Evolutionary conservation across 2,888 invertebrate genomes (phyloP), one percentile per base, ranked within the genome.

Genomic region (Altica lythri): DNA sequence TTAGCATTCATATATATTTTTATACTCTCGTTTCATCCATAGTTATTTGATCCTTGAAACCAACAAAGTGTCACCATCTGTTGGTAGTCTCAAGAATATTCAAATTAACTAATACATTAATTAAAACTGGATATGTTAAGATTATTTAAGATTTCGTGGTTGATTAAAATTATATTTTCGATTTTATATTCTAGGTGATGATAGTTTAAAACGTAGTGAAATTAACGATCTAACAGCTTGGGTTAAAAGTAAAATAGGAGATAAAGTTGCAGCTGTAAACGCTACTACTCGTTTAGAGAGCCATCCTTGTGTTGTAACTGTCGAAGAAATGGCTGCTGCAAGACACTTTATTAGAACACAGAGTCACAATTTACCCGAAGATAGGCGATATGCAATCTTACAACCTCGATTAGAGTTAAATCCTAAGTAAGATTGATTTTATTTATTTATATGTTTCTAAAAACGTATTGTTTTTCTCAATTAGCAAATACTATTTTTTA

Each of bases 271-370:
- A 34, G 86, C 88, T 53, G 89, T 95, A 0, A 89, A 89, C 72
- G 86, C 89, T 1, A 97, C 96, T 0, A 85, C 84, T 25, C 85
- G 91, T 50, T 79, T 97, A 32, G 92, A 92, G 65, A 82, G 85
- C 1, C 94, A 98, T 78, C 97, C 98, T 0, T 97, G 96, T 73
- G 91, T 96, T 1, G 85, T 98, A 1, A 95, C 95, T 0, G 95
- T 97, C 0, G 92, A 91, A 63, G 96, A 98, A 78, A 96, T 97
- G 95, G 96, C 93, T 0, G 91, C 95, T 1, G 96, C 97, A 0
- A 81, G 98, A 37, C 96, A 97, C 76, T 96, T 97, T 70, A 86
- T 97, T 48, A 84, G 92, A 48, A 94, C 95, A 0, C 92, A 95
- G 68, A 88, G 93, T 46, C 86, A 88, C 64, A 85, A 84, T 66